Conservation (phyloP, 2,797 vertebrate genomes). For the Clarias fuscus region DNA sequence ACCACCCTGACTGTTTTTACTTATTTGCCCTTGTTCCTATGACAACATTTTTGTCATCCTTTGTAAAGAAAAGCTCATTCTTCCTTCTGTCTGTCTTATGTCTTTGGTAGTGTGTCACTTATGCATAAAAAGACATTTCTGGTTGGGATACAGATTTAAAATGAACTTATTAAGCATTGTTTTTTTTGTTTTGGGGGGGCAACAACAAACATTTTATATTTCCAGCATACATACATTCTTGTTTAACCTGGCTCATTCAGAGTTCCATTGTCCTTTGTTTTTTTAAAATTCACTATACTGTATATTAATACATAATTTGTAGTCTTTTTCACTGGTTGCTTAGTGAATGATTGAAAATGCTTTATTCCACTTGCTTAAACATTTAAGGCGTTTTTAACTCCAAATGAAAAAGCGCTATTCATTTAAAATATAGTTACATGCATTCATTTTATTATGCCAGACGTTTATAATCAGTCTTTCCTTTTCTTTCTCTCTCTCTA, state of each 20-base stretch:
- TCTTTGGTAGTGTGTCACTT: background rate
- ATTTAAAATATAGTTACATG: background rate
- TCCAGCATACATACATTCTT: background rate
- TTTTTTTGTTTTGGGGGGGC: background rate
- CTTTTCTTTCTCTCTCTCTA: background rate
- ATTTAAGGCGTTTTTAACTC: background rate
- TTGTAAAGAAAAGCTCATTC: background rate
- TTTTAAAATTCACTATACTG: no score
- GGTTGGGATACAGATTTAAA: background rate
- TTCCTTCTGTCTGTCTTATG: constrained; percentile 15
- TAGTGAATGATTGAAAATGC: background rate
- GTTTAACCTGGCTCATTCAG: background rate
- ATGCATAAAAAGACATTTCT: background rate
- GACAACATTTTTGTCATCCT: constrained; percentile 30
- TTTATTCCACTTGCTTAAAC: background rate
- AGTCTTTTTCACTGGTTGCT: background rate
- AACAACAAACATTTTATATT: background rate
- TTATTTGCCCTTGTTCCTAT: constrained; percentile 19
- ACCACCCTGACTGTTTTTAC: background rate
- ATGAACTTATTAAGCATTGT: background rate
- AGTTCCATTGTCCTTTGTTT: background rate
- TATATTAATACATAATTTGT: background rate
- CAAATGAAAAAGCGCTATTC: background rate
- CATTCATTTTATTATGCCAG: background rate
- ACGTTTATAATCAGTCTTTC: background rate